Conservation (phyloP, 1,140 invertebrate species). For the Planococcus citri region DNA sequence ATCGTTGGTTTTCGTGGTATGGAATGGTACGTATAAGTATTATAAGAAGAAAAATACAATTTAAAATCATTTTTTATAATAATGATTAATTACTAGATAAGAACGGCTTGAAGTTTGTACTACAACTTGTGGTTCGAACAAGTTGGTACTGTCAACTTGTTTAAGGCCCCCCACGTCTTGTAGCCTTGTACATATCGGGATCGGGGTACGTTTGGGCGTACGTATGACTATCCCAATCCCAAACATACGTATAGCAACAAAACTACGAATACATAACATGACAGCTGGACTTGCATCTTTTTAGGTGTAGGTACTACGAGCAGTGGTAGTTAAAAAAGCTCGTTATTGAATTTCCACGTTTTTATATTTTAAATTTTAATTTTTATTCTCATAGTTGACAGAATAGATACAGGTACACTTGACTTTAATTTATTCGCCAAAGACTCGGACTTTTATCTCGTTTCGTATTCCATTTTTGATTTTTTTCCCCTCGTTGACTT, state of each 20-base stretch:
- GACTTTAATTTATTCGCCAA: too few species aligned
- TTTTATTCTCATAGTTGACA: too few species aligned
- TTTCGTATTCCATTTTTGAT: too few species aligned
- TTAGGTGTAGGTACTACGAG: too few species aligned
- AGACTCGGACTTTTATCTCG: too few species aligned
- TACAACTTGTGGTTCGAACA: slow-evolving; percentile 19
- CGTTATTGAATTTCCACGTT: not conserved
- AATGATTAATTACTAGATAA: slow-evolving; percentile 11
- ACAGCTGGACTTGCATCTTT: slow-evolving; percentile 13
- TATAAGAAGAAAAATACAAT: slow-evolving; percentile 11
- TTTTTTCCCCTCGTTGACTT: too few species aligned
- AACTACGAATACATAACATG: not conserved
- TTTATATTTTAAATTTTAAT: too few species aligned
- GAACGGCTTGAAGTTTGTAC: slow-evolving; percentile 16
- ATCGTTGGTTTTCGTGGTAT: not conserved
- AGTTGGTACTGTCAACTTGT: slow-evolving; percentile 15
- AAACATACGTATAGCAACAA: not conserved
- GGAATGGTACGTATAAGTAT: too few species aligned
- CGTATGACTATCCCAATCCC: too few species aligned
- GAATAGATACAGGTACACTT: too few species aligned
- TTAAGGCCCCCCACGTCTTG: slow-evolving; percentile 11
- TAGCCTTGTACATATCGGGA: not conserved
- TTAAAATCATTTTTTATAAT: slow-evolving; percentile 17
- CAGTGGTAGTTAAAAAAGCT: slow-evolving; percentile 5
- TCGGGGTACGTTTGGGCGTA: too few species aligned